These are phyloP conservation scores for Polyergus mexicanus DNA, from an alignment of 1,140 invertebrate species.

Conservation along the genomic window DNA sequence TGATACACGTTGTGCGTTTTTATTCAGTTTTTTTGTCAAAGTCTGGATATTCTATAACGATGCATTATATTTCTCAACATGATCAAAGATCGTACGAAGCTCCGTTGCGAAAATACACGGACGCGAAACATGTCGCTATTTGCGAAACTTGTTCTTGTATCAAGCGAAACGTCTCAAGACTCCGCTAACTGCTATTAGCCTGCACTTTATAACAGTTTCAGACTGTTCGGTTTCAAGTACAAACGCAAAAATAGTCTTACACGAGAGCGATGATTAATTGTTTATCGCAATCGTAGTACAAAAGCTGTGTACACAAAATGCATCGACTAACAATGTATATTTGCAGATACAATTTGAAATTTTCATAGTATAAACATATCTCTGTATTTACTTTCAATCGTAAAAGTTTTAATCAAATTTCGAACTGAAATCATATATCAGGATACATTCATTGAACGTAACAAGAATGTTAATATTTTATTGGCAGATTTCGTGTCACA, in stretches of 20 bases:
- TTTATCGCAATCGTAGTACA: no score
- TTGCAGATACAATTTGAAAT: background rate
- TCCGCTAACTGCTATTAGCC: slow-evolving; percentile 27
- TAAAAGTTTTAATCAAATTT: background rate
- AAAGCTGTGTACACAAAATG: no score
- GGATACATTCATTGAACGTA: background rate
- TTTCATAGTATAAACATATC: background rate
- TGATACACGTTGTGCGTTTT: background rate
- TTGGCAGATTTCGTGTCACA: background rate
- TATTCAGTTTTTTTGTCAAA: background rate
- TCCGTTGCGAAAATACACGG: background rate
- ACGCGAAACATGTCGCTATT: background rate
- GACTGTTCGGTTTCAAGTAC: slow-evolving; percentile 6
- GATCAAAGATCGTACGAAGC: background rate
- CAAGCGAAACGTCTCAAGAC: background rate
- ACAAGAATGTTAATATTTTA: background rate
- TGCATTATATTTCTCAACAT: background rate
- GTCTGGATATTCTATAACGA: background rate
- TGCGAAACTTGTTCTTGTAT: slow-evolving; percentile 11
- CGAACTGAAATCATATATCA: background rate
- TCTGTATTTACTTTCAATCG: background rate
- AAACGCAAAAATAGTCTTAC: background rate
- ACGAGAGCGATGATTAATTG: no score
- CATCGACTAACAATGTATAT: no score
- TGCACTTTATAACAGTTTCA: background rate